Conservation (phyloP, 2,113 vertebrate genomes). For the Neodontobutis hainanensis region DNA sequence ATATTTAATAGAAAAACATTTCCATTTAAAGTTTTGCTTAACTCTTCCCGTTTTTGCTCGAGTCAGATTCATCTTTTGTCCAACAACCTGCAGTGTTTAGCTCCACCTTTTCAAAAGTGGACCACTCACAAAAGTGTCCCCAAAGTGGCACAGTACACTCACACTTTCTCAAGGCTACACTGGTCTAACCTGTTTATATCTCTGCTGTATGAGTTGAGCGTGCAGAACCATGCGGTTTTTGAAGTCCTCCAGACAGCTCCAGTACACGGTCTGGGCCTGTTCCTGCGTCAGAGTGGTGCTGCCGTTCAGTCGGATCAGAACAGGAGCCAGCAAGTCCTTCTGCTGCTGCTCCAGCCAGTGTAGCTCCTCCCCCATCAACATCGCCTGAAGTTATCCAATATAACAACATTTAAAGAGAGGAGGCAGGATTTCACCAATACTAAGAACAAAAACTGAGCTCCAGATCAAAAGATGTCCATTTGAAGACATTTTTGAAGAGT, state of each 20-base stretch:
- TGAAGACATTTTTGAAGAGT: too few species aligned
- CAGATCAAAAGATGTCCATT: too few species aligned
- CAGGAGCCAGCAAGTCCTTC: slow-evolving; percentile 81
- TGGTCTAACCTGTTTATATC: slow-evolving; percentile 78
- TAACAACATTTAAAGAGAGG: too few species aligned
- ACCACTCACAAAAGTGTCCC: too few species aligned
- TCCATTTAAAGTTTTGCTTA: neutral
- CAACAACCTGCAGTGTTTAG: neutral
- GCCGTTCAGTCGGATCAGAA: slow-evolving; percentile 69
- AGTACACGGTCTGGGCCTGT: slow-evolving; percentile 72
- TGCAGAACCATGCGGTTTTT: slow-evolving; percentile 75
- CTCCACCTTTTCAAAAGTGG: too few species aligned
- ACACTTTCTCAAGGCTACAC: neutral
- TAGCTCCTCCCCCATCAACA: slow-evolving; percentile 66
- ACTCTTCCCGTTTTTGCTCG: neutral
- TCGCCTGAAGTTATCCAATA: slow-evolving; percentile 64
- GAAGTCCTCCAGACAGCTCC: slow-evolving; percentile 74
- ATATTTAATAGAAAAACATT: too few species aligned
- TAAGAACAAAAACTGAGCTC: too few species aligned
- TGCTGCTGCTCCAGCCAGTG: slow-evolving; percentile 66
- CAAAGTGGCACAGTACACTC: neutral
- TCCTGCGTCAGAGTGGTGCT: slow-evolving; percentile 57
- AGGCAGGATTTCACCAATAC: too few species aligned
- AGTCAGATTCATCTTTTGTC: too few species aligned
- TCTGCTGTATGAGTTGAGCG: slow-evolving; percentile 81